Conservation (phyloP, 2,113 vertebrate genomes). For the Sigmodon hispidus region DNA sequence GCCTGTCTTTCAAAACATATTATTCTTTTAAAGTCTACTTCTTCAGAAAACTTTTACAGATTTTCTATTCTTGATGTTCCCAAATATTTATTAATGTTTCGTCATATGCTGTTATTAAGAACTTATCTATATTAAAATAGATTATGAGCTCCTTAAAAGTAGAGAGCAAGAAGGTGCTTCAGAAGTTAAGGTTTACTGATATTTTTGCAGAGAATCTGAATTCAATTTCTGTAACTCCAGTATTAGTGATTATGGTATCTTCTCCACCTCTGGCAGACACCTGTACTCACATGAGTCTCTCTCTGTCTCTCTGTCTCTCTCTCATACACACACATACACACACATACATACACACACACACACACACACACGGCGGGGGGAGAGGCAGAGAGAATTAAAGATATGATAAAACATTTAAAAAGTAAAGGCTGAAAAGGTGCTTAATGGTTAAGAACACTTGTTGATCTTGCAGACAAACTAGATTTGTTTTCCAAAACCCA, state of each 20-base stretch:
- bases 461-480: background rate
- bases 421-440: background rate
- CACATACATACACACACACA: background rate
- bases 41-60: background rate
- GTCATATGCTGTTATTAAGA: constrained; percentile 2
- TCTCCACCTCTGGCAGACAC: background rate
- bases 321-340: background rate
- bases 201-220: background rate
- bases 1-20: background rate
- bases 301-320: background rate
- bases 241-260: background rate
- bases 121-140: background rate
- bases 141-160: background rate
- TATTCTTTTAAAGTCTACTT: constrained; percentile 2
- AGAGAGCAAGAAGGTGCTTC: background rate
- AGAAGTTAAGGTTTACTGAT: background rate
- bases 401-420: background rate
- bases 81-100: background rate
- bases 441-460: background rate
- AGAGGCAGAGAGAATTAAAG: background rate
- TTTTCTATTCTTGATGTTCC: background rate
- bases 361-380: background rate
- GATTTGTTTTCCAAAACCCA: background rate
- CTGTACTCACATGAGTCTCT: background rate
- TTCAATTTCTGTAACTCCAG: background rate